These are phyloP conservation scores for Drosophila leontia DNA, from an alignment of 1,140 invertebrate species.

Conservation along the genomic window DNA sequence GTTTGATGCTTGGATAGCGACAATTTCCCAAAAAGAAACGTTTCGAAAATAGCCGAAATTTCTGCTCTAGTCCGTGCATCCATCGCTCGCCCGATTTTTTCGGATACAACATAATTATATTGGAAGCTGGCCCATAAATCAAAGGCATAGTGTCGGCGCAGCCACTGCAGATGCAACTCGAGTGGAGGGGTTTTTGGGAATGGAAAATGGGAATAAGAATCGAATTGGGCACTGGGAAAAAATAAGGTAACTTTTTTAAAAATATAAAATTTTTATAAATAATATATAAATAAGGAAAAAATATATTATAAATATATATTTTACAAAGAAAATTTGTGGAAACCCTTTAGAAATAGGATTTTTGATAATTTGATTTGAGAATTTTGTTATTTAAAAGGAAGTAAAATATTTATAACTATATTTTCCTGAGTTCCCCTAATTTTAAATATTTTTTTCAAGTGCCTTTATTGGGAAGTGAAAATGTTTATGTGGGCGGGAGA, in stretches of 20 bases:
- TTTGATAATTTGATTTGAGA: background rate
- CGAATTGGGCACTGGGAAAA: constrained; percentile 10
- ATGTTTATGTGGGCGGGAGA: constrained; percentile 28
- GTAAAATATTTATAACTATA: too few species aligned
- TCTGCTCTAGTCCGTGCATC: constrained; percentile 53
- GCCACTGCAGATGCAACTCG: constrained; percentile 31
- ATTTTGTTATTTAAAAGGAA: background rate
- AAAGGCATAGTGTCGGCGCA: constrained; percentile 55
- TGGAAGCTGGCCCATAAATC: constrained; percentile 76
- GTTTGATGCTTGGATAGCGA: constrained; percentile 48
- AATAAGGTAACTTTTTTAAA: background rate
- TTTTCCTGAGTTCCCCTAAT: background rate
- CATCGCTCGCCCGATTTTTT: constrained; percentile 36
- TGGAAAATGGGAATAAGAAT: constrained; percentile 16
- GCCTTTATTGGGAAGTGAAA: constrained; percentile 6
- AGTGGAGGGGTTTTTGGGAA: background rate
- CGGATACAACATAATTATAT: constrained; percentile 79
- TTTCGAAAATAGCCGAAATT: constrained; percentile 64
- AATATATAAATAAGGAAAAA: too few species aligned
- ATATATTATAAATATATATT: background rate
- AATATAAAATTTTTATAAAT: background rate
- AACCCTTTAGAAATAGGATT: background rate
- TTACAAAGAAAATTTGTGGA: background rate
- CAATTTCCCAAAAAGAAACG: constrained; percentile 50
- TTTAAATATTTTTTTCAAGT: background rate